Evolutionary conservation across 1,140 invertebrate genomes (phyloP).

Genomic region (Atta texana): DNA sequence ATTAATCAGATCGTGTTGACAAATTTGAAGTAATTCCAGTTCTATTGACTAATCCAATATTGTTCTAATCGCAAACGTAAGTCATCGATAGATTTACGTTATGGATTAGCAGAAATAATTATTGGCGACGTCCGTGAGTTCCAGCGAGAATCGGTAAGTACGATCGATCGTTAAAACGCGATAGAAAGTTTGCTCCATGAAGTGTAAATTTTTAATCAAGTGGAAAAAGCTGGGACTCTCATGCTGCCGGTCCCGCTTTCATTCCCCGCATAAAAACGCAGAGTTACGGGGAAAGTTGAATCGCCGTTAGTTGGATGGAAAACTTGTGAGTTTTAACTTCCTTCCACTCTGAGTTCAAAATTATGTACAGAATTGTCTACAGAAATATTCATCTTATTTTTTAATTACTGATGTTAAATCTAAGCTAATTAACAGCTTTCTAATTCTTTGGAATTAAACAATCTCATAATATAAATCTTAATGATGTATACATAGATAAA

Average conservation of each 20-base stretch:
- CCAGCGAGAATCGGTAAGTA: slow-evolving; percentile 43
- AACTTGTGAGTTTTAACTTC: slow-evolving; percentile 57
- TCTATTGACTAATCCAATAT: slow-evolving; percentile 15
- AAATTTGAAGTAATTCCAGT: not conserved
- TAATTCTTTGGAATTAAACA: slow-evolving; percentile 2
- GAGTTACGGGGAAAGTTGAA: slow-evolving; percentile 68
- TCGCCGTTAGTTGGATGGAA: slow-evolving; percentile 51
- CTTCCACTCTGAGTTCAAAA: slow-evolving; percentile 37
- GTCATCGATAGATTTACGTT: slow-evolving; percentile 12
- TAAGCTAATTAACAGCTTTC: not conserved
- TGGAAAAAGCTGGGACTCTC: slow-evolving; percentile 49
- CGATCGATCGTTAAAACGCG: slow-evolving; percentile 56
- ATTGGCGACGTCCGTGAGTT: not conserved
- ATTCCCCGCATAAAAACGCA: slow-evolving; percentile 48
- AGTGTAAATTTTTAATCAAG: slow-evolving; percentile 73
- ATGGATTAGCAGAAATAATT: slow-evolving; percentile 23
- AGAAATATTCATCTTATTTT: slow-evolving; percentile 1
- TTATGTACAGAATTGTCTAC: slow-evolving; percentile 41
- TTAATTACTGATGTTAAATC: not conserved
- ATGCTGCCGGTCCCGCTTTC: slow-evolving; percentile 32
- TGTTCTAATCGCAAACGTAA: slow-evolving; percentile 53
- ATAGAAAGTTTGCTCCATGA: slow-evolving; percentile 41
- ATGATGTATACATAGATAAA: not conserved
- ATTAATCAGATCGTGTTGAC: slow-evolving; percentile 55
- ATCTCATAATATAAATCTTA: not conserved